These are phyloP conservation scores for Fistularia tabacaria DNA, from an alignment of 2,797 vertebrate species.

Conservation along the genomic window DNA sequence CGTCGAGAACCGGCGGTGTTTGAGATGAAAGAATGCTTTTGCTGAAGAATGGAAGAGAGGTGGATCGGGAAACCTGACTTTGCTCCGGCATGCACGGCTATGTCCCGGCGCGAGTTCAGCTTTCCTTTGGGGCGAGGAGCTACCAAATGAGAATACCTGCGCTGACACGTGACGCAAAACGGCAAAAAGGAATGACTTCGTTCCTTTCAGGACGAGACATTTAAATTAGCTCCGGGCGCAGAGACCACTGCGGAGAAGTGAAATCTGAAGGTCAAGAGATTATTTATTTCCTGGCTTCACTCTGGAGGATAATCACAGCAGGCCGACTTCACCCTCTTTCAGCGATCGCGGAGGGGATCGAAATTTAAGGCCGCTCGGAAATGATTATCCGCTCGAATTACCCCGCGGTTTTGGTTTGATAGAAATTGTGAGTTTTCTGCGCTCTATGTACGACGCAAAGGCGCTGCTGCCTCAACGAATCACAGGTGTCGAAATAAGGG, in stretches of 20 bases:
- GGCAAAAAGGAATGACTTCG: slow-evolving; percentile 25
- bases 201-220: slow-evolving; percentile 10
- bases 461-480: too few relatives aligned
- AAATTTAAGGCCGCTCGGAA: too few relatives aligned
- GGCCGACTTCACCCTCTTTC: too few relatives aligned
- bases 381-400: too few relatives aligned
- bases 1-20: slow-evolving; percentile 5
- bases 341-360: too few relatives aligned
- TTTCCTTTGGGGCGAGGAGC: slow-evolving; percentile 17
- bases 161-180: slow-evolving; percentile 26
- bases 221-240: neutral
- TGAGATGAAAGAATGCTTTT: slow-evolving; percentile 19
- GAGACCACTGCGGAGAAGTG: slow-evolving; percentile 1
- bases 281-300: too few relatives aligned
- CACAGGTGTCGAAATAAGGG: too few relatives aligned
- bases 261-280: slow-evolving; percentile 3
- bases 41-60: slow-evolving; percentile 13
- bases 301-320: too few relatives aligned
- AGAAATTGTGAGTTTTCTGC: too few relatives aligned
- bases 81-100: slow-evolving; percentile 36
- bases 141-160: slow-evolving; percentile 36
- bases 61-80: slow-evolving; percentile 19
- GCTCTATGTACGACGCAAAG: too few relatives aligned
- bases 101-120: slow-evolving; percentile 29
- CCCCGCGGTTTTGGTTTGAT: too few relatives aligned